Evolutionary conservation across 2,113 vertebrate genomes (phyloP), one percentile per base, ranked within the genome.

Genomic region (Psophia crepitans): DNA sequence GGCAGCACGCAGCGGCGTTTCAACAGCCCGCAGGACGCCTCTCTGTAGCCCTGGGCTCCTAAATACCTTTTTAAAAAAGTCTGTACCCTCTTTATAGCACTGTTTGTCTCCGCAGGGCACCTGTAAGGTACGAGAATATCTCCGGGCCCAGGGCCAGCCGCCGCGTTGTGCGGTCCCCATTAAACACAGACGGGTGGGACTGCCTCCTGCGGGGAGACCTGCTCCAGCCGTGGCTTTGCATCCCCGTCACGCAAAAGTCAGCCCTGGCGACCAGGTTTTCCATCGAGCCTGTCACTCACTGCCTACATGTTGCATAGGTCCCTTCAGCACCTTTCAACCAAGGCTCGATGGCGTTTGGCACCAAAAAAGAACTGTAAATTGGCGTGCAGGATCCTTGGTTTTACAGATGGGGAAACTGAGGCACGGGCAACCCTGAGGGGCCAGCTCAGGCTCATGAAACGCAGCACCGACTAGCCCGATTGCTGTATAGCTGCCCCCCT

Each of bases 91-190:
- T 91, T 87, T 90, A 90, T 35, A 76, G 84, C 57, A 28, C 65
- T n/a, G 61, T 24, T 79, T 64, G 61, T 69, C 91, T 94, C 95
- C 5, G 4, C 84, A 85, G 94, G 89, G 49, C 0, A 4, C 82
- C 87, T 79, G 94, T 89, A 95, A 94, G 66, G 93, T 93, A 87
- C 95, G 84, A 93, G 70, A 85, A 13, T 84, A 95, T 87, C 91
- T 69, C 93, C 1, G 46, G 95, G 94, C 87, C 81, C 0, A 1
- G 70, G 84, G 94, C 96, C 96, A 96, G 94, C 87, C 65, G 82
- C 78, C n/a, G 1, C 53, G 76, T 74, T 90, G 93, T 93, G 94
- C 91, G 93, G 91, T 96, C 96, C 74, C 93, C 74, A 76, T 95
- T 85, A 95, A 87, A 92, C n/a, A 79, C 81, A 94, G 91, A 82